These are phyloP conservation scores for Manduca sexta DNA, from an alignment of 1,140 invertebrate genomes.

Conservation along the genomic window DNA sequence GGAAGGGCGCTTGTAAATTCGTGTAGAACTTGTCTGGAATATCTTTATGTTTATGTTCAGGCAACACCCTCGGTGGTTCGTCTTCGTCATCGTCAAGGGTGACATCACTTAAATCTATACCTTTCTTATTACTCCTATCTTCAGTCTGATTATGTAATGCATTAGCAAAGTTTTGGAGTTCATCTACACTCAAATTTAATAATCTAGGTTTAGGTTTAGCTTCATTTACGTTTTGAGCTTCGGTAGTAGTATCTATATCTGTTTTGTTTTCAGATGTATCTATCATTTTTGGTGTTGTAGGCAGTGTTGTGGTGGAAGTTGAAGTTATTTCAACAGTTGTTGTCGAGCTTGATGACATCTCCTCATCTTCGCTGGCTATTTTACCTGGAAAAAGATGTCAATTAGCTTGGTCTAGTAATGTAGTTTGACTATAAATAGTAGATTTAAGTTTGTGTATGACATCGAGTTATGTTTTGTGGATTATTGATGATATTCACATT, in stretches of 20 bases:
- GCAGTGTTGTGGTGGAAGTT: conserved; percentile 3
- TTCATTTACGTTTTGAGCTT: conserved; percentile 24
- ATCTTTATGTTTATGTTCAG: conserved; percentile 37
- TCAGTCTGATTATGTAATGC: conserved; percentile 55
- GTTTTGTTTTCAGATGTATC: conserved; percentile 21
- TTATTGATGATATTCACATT: too few relatives aligned
- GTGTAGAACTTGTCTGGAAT: conserved; percentile 58
- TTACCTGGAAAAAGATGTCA: conserved; percentile 60
- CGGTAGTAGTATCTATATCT: conserved; percentile 15
- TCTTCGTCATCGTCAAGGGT: conserved; percentile 59
- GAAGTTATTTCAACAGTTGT: neutral
- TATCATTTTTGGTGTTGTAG: conserved; percentile 14
- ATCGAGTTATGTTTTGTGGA: too few relatives aligned
- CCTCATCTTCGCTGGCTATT: conserved; percentile 50
- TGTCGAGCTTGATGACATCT: conserved; percentile 22
- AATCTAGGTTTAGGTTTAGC: conserved; percentile 50
- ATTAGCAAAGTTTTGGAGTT: conserved; percentile 59
- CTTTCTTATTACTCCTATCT: conserved; percentile 32
- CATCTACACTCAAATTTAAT: conserved; percentile 56
- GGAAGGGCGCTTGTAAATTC: conserved; percentile 56
- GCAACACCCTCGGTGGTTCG: conserved; percentile 33
- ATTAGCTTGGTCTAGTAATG: too few relatives aligned
- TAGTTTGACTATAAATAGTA: too few relatives aligned
- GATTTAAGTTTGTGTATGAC: too few relatives aligned
- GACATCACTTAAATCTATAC: conserved; percentile 57